A percentile compares a stretch with the other conserved stretches of the same genome.
These are phyloP conservation scores for Leucoraja ocellata DNA, from an alignment of 2,797 vertebrate genomes.

Conservation along the genomic window DNA sequence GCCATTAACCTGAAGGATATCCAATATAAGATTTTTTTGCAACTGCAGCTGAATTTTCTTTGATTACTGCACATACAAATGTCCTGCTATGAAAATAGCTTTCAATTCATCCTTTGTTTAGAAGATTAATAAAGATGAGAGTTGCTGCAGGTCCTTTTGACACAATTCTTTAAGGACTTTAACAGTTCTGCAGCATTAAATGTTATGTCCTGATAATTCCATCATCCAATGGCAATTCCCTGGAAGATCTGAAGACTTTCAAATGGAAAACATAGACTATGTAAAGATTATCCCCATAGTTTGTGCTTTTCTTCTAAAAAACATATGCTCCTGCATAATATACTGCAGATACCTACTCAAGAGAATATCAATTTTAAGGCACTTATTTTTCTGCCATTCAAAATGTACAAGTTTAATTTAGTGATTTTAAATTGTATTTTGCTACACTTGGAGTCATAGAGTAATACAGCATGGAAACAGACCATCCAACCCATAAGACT, in stretches of 20 bases:
- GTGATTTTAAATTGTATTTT: background rate
- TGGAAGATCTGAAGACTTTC: background rate
- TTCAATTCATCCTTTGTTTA: background rate
- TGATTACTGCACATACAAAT: background rate
- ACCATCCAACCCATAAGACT: too few relatives aligned
- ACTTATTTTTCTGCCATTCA: background rate
- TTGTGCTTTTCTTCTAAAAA: background rate
- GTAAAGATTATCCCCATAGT: background rate
- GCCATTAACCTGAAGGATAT: background rate
- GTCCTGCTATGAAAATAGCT: background rate
- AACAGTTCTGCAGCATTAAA: background rate
- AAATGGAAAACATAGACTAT: background rate
- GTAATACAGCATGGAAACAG: too few relatives aligned
- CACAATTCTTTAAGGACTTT: background rate
- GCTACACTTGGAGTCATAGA: background rate
- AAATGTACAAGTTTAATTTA: background rate
- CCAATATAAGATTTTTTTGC: background rate
- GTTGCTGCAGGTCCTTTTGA: background rate
- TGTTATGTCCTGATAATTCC: background rate
- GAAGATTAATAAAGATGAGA: background rate
- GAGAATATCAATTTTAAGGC: background rate
- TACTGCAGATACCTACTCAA: background rate
- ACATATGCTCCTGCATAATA: background rate
- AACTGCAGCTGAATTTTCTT: background rate
- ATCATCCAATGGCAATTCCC: background rate